A percentile compares a stretch with the other conserved stretches of the same genome.
These are phyloP conservation scores for Latrodectus geometricus DNA, from an alignment of 1,140 invertebrate genomes.

Conservation along the genomic window DNA sequence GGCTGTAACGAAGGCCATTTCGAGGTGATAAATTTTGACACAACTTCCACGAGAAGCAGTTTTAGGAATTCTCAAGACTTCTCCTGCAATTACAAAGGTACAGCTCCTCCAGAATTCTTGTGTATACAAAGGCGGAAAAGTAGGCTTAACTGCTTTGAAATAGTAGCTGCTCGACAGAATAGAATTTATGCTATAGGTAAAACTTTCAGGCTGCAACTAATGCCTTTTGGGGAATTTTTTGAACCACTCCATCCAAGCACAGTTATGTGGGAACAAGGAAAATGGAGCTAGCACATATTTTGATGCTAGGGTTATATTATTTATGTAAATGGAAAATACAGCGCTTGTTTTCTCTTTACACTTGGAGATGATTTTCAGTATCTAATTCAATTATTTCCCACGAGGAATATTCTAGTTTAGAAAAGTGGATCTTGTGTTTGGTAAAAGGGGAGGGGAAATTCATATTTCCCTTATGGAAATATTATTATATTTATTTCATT, in stretches of 20 bases:
- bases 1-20: constrained; percentile 59
- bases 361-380: not conserved
- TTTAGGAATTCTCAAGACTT: constrained; percentile 57
- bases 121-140: constrained; percentile 29
- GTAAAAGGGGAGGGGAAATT: not conserved
- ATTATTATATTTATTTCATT: not conserved
- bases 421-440: not conserved
- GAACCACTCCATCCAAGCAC: constrained; percentile 1
- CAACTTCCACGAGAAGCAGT: constrained; percentile 37
- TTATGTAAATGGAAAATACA: not conserved
- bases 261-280: not conserved
- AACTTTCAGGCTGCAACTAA: constrained; percentile 33
- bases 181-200: constrained; percentile 37
- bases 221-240: constrained; percentile 27
- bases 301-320: not conserved
- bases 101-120: constrained; percentile 20
- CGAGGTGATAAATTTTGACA: constrained; percentile 54
- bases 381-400: not conserved
- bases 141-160: constrained; percentile 49
- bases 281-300: not conserved
- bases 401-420: not conserved
- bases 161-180: constrained; percentile 34
- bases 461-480: not conserved
- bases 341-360: not conserved
- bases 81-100: constrained; percentile 37